These are phyloP conservation scores for Corvus moneduloides DNA, from an alignment of 2,113 vertebrate genomes.

Conservation along the genomic window DNA sequence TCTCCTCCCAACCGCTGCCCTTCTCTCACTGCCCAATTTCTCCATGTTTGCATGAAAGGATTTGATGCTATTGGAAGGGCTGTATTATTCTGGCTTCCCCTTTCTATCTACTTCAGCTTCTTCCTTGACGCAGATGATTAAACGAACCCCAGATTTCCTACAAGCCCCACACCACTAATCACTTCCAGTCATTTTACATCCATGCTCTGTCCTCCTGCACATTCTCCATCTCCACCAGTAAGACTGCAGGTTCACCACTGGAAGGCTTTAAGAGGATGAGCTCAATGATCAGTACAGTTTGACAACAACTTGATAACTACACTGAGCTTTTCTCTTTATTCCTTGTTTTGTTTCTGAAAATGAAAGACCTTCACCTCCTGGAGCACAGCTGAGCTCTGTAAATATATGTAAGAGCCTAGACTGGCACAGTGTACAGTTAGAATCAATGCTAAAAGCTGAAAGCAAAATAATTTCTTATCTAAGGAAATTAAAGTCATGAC, in stretches of 20 bases:
- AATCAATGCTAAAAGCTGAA: not conserved
- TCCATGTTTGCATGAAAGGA: not conserved
- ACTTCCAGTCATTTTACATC: not conserved
- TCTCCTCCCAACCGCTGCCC: not conserved
- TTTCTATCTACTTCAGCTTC: not conserved
- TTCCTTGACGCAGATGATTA: fast-evolving
- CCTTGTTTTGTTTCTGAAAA: not conserved
- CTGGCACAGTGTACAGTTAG: fast-evolving
- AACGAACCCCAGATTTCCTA: not conserved
- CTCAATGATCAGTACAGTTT: not conserved
- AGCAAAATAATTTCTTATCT: not conserved
- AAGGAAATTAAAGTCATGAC: not conserved
- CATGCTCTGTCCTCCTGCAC: not conserved
- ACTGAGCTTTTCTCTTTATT: not conserved
- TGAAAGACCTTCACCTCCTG: not conserved
- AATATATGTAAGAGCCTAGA: not conserved
- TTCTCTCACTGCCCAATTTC: not conserved
- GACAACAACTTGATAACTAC: not conserved
- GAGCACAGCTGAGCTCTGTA: not conserved
- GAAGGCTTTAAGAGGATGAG: not conserved
- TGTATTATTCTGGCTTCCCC: not conserved
- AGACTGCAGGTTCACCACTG: not conserved
- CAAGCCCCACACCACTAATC: not conserved
- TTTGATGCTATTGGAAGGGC: not conserved
- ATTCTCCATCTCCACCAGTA: not conserved